Base-by-base conservation (phyloP, 2,797 vertebrate genomes). In the Crenuchus spilurus region DNA sequence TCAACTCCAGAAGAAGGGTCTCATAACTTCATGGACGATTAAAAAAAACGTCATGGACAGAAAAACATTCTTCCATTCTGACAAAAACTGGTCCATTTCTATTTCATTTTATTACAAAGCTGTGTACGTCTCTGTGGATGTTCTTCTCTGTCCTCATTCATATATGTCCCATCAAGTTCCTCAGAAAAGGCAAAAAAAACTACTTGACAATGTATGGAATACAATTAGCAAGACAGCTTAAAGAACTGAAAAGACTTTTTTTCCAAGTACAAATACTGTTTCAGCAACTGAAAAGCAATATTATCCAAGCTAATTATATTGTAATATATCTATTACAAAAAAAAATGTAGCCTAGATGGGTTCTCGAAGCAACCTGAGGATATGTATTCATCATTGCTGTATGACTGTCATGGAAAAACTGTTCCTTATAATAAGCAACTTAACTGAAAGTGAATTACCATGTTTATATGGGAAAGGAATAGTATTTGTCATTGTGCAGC, bases 1-100 rank as follows among this genome's bases (percentile, higher is more conserved):
- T 89, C 76, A 94, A 93, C 85, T 95, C 94, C 80, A 89, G 91
- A 83, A 92, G 91, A 75, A 87, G 87, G 71, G 84, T 89, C 77
- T 83, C 91, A 2, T 92, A 92, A 88, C 84, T 54, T 18, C 35
- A 37, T 37, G 4, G 35, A 4, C 28, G n/a, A n/a, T n/a, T n/a
- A n/a, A n/a, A 6, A 58, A 75, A 73, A 49, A 73, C 26, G 42
- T 75, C 22, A 77, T 42, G 48, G 67, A 76, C 63, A 74, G 48
- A 73, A 28, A 69, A 73, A 62, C 70, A 66, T 75, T 70, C 68
- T 51, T 72, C n/a, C 65, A 31, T 60, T 70, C 62, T 61, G 52
- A 78, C 54, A 22, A 8, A 60, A 72, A 58, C 63, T 44, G 26
- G 55, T 41, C 52, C 14, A 30, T 62, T 80, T 74, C 55, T 68